phyloP scores from a whole-genome alignment of 2,888 invertebrate species.

The Holacanthella duospinosa region DNA sequence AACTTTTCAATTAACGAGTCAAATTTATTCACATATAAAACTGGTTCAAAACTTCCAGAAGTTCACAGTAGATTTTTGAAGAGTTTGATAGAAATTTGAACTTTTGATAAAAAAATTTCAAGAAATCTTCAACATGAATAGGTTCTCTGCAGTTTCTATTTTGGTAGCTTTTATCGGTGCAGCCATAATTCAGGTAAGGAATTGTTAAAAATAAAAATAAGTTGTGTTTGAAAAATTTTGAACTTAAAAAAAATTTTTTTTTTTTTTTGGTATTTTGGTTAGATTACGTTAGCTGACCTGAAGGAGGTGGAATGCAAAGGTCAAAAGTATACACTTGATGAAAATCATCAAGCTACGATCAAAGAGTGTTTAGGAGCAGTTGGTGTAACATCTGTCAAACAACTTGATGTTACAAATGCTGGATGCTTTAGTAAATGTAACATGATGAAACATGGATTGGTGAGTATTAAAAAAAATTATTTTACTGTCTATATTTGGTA shows the following conservation, averaged over 20 bases:
- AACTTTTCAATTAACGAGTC: too few species aligned
- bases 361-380: conserved; percentile 18
- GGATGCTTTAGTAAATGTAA: conserved; percentile 25
- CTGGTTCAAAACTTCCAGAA: neutral
- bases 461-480: conserved; percentile 6
- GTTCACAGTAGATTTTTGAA: too few species aligned
- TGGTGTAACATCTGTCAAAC: conserved; percentile 17
- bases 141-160: neutral
- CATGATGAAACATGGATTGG: conserved; percentile 18
- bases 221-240: neutral
- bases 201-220: too few species aligned
- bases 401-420: conserved; percentile 20
- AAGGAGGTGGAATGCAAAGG: conserved; percentile 19
- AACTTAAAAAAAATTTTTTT: neutral
- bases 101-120: too few species aligned
- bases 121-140: neutral
- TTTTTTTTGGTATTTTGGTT: neutral
- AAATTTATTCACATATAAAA: neutral
- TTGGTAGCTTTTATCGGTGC: neutral
- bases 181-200: neutral
- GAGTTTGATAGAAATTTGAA: too few species aligned
- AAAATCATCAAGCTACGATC: conserved; percentile 15
- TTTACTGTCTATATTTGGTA: too few species aligned
- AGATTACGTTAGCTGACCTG: neutral
- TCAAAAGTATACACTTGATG: conserved; percentile 14